Conservation (phyloP, 2,113 vertebrate genomes). For the Campylorhamphus procurvoides region DNA sequence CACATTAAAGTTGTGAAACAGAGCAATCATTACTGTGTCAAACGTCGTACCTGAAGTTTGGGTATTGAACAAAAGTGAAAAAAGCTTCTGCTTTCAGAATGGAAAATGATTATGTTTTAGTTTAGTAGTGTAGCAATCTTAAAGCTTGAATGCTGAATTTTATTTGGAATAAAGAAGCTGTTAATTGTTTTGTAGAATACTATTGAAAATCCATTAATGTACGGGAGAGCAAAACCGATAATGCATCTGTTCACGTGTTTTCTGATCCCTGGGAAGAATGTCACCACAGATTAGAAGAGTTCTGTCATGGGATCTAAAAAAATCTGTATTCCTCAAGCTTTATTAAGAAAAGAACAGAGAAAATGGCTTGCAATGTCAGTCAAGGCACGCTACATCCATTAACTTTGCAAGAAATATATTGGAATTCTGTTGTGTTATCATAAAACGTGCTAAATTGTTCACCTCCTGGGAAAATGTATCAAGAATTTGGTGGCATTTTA, state of each 20-base stretch:
- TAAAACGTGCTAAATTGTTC: neutral
- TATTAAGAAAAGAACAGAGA: neutral
- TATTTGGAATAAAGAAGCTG: neutral
- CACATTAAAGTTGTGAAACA: neutral
- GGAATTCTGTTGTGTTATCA: neutral
- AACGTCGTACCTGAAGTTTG: neutral
- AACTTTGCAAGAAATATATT: neutral
- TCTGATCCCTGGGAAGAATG: neutral
- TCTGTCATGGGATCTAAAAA: neutral
- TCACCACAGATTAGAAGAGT: neutral
- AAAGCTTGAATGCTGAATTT: neutral
- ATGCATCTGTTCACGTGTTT: neutral
- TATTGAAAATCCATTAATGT: slow-evolving; percentile 22
- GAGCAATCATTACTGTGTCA: neutral
- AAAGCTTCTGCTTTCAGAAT: neutral
- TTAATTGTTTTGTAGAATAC: slow-evolving; percentile 10
- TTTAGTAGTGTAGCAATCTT: neutral
- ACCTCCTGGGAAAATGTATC: neutral
- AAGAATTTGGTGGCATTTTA: slow-evolving; percentile 5
- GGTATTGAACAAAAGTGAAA: neutral
- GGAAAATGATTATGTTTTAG: neutral
- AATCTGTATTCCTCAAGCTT: neutral
- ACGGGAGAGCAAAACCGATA: neutral
- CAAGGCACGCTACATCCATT: neutral
- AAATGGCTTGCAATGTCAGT: neutral